Percentiles rank a stretch among this genome's conserved stretches.
Evolutionary conservation across 2,797 vertebrate species (phyloP).

Genomic region (Odontamblyopus rebecca): DNA sequence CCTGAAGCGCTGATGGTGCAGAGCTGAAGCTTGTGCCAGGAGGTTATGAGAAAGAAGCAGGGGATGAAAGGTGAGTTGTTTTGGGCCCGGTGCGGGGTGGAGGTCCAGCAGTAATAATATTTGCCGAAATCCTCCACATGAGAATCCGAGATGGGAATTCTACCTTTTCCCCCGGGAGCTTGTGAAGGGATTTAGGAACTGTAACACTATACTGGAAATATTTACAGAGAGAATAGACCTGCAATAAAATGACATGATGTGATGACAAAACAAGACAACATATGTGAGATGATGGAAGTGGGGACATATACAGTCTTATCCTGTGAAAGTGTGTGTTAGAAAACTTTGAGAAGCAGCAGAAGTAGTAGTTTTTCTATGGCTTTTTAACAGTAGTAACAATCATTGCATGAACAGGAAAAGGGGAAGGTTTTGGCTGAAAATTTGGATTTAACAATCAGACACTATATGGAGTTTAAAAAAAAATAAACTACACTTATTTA

Average conservation of each 20-base stretch:
- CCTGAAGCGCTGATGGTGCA: slow-evolving; percentile 25
- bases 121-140: slow-evolving; percentile 54
- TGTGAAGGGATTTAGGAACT: slow-evolving; percentile 55
- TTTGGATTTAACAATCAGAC: no score
- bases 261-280: slow-evolving; percentile 44
- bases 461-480: no score
- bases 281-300: slow-evolving; percentile 30
- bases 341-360: not conserved
- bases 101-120: slow-evolving; percentile 64
- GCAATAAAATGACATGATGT: slow-evolving; percentile 46
- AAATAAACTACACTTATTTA: no score
- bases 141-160: slow-evolving; percentile 71
- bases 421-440: no score
- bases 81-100: slow-evolving; percentile 45
- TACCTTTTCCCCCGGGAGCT: slow-evolving; percentile 52
- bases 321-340: not conserved
- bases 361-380: no score
- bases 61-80: slow-evolving; percentile 40
- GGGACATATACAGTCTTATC: not conserved
- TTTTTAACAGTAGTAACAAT: no score
- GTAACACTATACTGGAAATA: slow-evolving; percentile 70
- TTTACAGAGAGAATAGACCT: slow-evolving; percentile 62
- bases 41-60: slow-evolving; percentile 25
- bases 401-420: no score
- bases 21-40: slow-evolving; percentile 9